Conservation (phyloP, 1,140 invertebrate genomes). For the Oppia nitens region DNA sequence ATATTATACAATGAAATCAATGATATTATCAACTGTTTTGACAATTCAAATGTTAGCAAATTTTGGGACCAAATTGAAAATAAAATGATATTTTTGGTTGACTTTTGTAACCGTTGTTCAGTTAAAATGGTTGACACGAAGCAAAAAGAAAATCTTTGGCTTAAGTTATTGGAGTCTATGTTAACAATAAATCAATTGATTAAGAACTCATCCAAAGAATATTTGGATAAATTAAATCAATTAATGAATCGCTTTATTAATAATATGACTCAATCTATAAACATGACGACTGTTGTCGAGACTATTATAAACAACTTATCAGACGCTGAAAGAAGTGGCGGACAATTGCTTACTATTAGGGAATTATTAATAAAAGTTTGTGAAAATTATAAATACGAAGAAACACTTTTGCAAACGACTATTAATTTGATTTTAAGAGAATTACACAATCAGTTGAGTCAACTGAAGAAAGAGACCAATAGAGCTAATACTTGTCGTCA, state of each 20-base stretch:
- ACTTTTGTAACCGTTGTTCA: background rate
- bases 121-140: conserved; percentile 6
- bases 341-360: conserved; percentile 38
- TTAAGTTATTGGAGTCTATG: conserved; percentile 35
- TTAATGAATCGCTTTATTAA: conserved; percentile 37
- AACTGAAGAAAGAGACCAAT: background rate
- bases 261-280: conserved; percentile 41
- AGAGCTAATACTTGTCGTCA: background rate
- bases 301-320: conserved; percentile 36
- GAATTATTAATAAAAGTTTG: conserved; percentile 37
- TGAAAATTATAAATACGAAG: conserved; percentile 40
- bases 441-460: conserved; percentile 25
- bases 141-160: conserved; percentile 32
- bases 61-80: conserved; percentile 1
- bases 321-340: conserved; percentile 34
- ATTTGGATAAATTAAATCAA: conserved; percentile 28
- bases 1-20: conserved; percentile 23
- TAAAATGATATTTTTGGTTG: conserved; percentile 1
- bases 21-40: background rate
- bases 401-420: conserved; percentile 30
- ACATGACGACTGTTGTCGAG: conserved; percentile 37
- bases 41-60: conserved; percentile 1
- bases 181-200: conserved; percentile 23
- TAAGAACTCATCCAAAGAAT: background rate
- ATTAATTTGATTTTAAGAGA: conserved; percentile 32